Evolutionary conservation across 2,797 vertebrate genomes (phyloP).

Genomic region (Notolabrus celidotus): DNA sequence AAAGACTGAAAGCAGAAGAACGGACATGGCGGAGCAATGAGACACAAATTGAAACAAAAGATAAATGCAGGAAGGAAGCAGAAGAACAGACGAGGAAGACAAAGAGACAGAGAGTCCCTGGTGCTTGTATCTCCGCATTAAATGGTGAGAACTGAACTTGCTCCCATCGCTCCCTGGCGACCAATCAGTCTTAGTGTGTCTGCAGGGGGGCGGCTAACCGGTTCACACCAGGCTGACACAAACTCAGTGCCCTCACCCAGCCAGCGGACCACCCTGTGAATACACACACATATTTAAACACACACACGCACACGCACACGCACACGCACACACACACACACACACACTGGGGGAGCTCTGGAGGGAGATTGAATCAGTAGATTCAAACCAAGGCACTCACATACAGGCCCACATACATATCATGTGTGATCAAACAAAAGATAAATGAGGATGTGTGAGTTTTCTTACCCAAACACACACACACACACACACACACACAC

Average conservation of each 20-base stretch:
- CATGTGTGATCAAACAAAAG: constrained; percentile 42
- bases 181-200: constrained; percentile 69
- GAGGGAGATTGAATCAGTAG: constrained; percentile 38
- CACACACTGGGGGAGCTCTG: constrained; percentile 34
- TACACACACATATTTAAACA: constrained; percentile 19
- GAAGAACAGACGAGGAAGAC: constrained; percentile 41
- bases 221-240: constrained; percentile 82
- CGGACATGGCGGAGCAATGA: not conserved
- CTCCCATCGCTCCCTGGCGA: constrained; percentile 70
- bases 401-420: constrained; percentile 43
- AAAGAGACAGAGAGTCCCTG: constrained; percentile 37
- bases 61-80: constrained; percentile 37
- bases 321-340: not conserved
- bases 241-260: constrained; percentile 82
- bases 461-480: constrained; percentile 32
- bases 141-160: constrained; percentile 71
- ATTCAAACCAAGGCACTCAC: constrained; percentile 37
- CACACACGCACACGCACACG: constrained; percentile 3
- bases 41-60: constrained; percentile 7
- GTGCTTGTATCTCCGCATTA: constrained; percentile 63
- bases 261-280: constrained; percentile 66
- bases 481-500: not conserved
- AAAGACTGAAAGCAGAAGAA: not conserved
- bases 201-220: constrained; percentile 69
- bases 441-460: constrained; percentile 40